phyloP scores from a whole-genome alignment of 2,113 vertebrate genomes.

The Equus przewalskii region DNA sequence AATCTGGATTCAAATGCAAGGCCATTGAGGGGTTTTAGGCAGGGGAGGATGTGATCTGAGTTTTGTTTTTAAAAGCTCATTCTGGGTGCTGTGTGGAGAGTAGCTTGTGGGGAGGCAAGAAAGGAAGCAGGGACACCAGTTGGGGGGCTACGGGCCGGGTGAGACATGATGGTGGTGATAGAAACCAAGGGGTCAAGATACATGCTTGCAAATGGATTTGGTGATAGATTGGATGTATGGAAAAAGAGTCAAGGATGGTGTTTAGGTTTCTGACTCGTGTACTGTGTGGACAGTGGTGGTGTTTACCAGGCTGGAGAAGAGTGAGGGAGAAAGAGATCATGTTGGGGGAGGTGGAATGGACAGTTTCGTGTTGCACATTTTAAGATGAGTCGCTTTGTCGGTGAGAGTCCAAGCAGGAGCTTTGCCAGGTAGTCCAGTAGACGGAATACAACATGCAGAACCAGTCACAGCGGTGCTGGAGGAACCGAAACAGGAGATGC shows the following conservation, averaged over 20 bases:
- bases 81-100: not conserved
- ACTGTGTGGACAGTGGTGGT: not conserved
- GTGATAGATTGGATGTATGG: not conserved
- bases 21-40: not conserved
- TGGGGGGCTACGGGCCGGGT: not conserved
- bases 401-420: not conserved
- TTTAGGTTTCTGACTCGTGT: not conserved
- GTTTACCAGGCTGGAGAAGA: not conserved
- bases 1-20: not conserved
- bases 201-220: not conserved
- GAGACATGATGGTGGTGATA: fast-evolving
- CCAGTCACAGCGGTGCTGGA: not conserved
- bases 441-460: not conserved
- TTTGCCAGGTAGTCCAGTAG: not conserved
- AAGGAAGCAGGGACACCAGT: not conserved
- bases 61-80: not conserved
- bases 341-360: not conserved
- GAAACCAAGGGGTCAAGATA: not conserved
- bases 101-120: not conserved
- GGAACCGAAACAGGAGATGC: not conserved
- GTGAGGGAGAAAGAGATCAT: not conserved
- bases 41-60: not conserved
- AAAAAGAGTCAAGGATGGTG: not conserved
- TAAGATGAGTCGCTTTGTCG: not conserved
- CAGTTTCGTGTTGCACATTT: not conserved